Conservation (phyloP, 2,797 vertebrate species). For the Hapalemur alaotrensis region DNA sequence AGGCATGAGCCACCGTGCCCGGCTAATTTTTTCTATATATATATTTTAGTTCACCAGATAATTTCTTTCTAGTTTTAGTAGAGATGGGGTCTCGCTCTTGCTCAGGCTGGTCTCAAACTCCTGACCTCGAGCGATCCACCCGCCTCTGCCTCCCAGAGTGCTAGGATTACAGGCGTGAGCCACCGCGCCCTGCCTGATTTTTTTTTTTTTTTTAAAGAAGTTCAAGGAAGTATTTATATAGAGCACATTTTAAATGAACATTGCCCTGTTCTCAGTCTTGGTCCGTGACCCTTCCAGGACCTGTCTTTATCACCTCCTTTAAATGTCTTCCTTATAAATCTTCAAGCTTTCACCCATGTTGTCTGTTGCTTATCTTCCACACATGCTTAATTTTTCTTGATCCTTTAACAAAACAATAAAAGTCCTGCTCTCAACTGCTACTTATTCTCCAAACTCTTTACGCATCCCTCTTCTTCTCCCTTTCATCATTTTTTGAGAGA, state of each 20-base stretch:
- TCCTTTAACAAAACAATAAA: background rate
- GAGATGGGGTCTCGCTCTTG: too few relatives aligned
- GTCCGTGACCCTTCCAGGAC: background rate
- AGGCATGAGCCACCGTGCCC: too few relatives aligned
- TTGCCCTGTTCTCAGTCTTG: background rate
- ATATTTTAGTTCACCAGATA: too few relatives aligned
- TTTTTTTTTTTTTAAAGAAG: background rate
- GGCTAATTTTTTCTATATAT: too few relatives aligned
- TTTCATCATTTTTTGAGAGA: background rate
- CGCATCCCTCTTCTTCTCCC: background rate
- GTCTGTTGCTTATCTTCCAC: background rate
- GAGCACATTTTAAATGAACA: background rate
- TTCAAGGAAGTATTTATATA: background rate
- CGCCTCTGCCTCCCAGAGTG: accelerated
- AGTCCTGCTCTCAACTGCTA: background rate
- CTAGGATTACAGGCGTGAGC: too few relatives aligned
- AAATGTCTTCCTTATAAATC: background rate
- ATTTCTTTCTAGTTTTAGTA: too few relatives aligned
- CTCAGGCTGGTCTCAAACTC: too few relatives aligned
- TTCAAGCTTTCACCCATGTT: background rate
- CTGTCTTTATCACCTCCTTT: background rate
- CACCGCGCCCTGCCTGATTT: too few relatives aligned
- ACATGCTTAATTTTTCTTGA: background rate
- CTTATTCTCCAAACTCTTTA: background rate
- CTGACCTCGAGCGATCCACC: too few relatives aligned